These are phyloP conservation scores for Calliphora vicina DNA, from an alignment of 1,140 invertebrate genomes.

Conservation along the genomic window DNA sequence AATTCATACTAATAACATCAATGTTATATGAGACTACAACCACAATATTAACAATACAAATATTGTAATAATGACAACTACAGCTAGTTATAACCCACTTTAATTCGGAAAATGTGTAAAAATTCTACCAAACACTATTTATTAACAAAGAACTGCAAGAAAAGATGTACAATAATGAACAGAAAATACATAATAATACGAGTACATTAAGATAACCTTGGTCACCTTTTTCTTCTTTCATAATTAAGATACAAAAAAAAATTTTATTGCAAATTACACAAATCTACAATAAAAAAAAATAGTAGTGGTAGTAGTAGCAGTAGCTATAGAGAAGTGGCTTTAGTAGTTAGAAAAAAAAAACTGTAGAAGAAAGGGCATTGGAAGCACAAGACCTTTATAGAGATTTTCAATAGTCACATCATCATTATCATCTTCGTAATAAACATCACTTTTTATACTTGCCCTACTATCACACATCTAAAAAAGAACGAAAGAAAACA, in stretches of 20 bases:
- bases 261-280: not conserved
- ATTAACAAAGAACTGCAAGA: not conserved
- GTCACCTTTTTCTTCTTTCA: conserved; percentile 1
- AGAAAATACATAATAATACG: no score
- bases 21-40: not conserved
- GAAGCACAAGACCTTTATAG: not conserved
- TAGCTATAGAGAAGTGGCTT: no score
- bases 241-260: not conserved
- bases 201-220: conserved; percentile 4
- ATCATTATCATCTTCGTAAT: not conserved
- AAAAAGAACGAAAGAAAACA: not conserved
- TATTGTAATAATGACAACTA: no score
- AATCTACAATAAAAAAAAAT: no score
- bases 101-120: not conserved
- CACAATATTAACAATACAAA: not conserved
- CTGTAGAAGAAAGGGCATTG: not conserved
- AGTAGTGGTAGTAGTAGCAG: no score
- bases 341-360: not conserved
- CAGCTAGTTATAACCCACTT: not conserved
- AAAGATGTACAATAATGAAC: no score
- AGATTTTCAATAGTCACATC: conserved; percentile 7
- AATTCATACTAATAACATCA: not conserved
- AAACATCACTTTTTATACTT: not conserved
- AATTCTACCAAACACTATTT: not conserved
- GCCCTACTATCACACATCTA: not conserved